Evolutionary conservation across 1,140 invertebrate genomes (phyloP), one percentile per base, ranked within the genome.

Genomic region (Neelides sp.): DNA sequence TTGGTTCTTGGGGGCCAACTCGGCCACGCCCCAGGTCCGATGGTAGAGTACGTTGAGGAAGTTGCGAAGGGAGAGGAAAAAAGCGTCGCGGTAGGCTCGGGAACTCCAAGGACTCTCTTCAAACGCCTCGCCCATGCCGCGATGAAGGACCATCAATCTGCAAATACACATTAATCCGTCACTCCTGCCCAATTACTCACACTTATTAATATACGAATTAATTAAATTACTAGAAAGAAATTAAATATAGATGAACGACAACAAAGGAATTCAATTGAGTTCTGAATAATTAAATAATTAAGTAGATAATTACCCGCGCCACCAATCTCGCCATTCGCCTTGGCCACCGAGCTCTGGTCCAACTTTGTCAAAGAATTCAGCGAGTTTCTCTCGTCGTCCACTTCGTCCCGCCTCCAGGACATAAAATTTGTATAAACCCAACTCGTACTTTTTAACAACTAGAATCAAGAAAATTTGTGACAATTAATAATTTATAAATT

Each of bases 391-490:
- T 36, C 36, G 39, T 8, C 59, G 48, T 36, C 50, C 54, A 8
- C 52, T 42, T 7, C 53, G 49, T 1, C 54, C 48, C 12, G 59
- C 59, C 42, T 61, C 59, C 19, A 61, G 50, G 13, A 61, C 32
- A 41, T 61, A 61, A 24, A 61, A 61, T 43, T 61, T 61, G 44
- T 57, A 61, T 17, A 61, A 40, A 10, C 59, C 59, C 40, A 61
- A 61, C 32, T 61, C 59, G 53, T 61, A 61, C 46, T 61, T 61
- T 36, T 61, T 61, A 3, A 61, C 55, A 30, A 57, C 55, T 57
- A n/a, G 8, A 34, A 34, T 34, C n/a, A 34, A n/a, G n/a, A 10
- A 8, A 34, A 34, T 8, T 34, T 34, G 8, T 10, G 8, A 10
- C 30, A 34, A n/a, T 34, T 34, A 34, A n/a, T 34, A 8, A 34